Evolutionary conservation across 2,797 vertebrate species (phyloP).

Genomic region (Chelmon rostratus): DNA sequence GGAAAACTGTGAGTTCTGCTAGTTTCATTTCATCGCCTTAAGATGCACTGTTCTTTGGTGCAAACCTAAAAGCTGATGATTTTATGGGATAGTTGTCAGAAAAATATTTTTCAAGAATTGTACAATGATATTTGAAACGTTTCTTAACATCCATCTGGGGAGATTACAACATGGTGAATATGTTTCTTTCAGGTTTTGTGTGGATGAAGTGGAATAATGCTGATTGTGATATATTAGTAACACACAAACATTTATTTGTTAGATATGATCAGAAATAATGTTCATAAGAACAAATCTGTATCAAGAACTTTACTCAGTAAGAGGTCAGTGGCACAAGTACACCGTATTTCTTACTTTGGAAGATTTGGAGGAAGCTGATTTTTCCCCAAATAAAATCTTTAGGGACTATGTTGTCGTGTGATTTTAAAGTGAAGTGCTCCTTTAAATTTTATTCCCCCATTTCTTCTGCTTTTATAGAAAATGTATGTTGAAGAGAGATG

Average conservation of each 20-base stretch:
- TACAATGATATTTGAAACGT: neutral
- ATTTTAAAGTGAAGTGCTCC: neutral
- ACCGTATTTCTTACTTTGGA: neutral
- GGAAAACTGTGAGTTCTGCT: neutral
- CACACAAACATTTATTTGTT: neutral
- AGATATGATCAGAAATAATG: neutral
- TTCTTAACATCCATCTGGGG: neutral
- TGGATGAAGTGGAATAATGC: neutral
- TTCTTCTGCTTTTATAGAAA: conserved; percentile 6
- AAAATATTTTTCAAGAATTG: neutral
- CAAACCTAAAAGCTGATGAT: neutral
- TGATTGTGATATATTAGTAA: neutral
- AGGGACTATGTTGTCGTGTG: neutral
- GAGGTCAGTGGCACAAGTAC: neutral
- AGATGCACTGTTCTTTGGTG: neutral
- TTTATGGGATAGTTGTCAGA: neutral
- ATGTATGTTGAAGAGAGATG: neutral
- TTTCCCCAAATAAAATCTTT: neutral
- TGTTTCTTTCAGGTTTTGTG: neutral
- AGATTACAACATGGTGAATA: neutral
- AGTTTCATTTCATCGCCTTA: no score
- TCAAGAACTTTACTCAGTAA: neutral
- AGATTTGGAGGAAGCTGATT: conserved; percentile 1
- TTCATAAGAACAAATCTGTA: neutral
- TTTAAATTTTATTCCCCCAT: neutral